Evolutionary conservation across 2,888 invertebrate species (phyloP), one percentile per base, ranked within the genome.

Genomic region (Harpagoxenus sublaevis): DNA sequence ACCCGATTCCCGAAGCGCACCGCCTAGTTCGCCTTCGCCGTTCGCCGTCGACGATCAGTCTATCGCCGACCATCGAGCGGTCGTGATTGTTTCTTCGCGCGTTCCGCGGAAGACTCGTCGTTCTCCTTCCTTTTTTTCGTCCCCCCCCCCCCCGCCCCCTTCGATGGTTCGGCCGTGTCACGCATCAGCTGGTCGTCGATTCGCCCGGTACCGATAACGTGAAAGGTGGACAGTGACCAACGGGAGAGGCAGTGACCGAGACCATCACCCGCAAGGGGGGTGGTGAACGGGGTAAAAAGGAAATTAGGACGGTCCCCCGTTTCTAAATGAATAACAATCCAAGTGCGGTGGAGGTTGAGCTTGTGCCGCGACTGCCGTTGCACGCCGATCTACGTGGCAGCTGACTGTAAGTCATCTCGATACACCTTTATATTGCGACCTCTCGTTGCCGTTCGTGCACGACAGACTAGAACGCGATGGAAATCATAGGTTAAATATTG

Each of bases 281-380:
- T 28, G 18, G 45, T 42, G n/a, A 18, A 31, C 51, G n/a, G 55
- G 77, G 53, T 42, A 2, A 15, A 31, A 45, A 31, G 23, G 48
- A 83, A 88, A 88, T 88, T 89, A 81, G 88, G 53, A 70, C 85
- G 84, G 85, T 87, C 84, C 74, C 66, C 75, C 8, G 70, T 83
- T 83, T 84, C 89, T 91, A 92, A 93, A 94, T 94, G 94, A 94
- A 94, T 93, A 94, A 94, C 89, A 94, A 94, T 93, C 91, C 91
- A 82, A 91, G 93, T 88, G 92, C 91, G 66, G 93, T 94, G 91
- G 94, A 94, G 89, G 93, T 94, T 89, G 94, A 94, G 91, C 90
- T 94, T 87, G 92, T 93, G 92, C 92, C 93, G 83, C 92, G 93
- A 88, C 91, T 94, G 31, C 91, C 94, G 57, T 90, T 92, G 86